Evolutionary conservation across 2,888 invertebrate species (phyloP).

Genomic region (Heliconius erato): DNA sequence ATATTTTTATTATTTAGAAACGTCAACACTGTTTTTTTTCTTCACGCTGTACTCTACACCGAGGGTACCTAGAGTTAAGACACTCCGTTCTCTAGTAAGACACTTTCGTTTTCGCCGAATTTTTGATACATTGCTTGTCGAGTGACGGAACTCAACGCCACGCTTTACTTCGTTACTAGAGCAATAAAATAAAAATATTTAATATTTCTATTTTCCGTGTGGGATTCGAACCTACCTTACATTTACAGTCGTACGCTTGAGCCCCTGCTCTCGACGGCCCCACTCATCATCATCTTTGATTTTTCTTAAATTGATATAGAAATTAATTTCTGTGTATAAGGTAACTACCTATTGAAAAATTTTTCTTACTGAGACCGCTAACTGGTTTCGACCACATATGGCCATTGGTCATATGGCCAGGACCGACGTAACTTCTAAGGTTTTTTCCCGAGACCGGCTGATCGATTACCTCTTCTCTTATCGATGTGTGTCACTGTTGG

Average conservation of each 20-base stretch:
- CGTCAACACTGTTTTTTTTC: not conserved
- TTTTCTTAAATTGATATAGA: not conserved
- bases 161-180: too few relatives aligned
- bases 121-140: too few relatives aligned
- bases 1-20: not conserved
- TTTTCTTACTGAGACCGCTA: slow-evolving; percentile 4
- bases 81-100: too few relatives aligned
- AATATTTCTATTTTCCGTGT: too few relatives aligned
- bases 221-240: too few relatives aligned
- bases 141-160: too few relatives aligned
- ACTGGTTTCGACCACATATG: slow-evolving; percentile 37
- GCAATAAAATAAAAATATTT: too few relatives aligned
- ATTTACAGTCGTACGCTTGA: too few relatives aligned
- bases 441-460: slow-evolving; percentile 3
- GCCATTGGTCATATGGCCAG: slow-evolving; percentile 9
- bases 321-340: not conserved
- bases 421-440: slow-evolving; percentile 27
- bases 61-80: too few relatives aligned
- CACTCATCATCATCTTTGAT: not conserved
- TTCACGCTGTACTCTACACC: not conserved
- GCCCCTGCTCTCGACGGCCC: too few relatives aligned
- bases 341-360: not conserved
- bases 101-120: too few relatives aligned
- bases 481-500: slow-evolving; percentile 19
- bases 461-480: slow-evolving; percentile 22